Evolutionary conservation across 1,140 invertebrate species (phyloP), one percentile per base, ranked within the genome.

Genomic region (Delia radicum): DNA sequence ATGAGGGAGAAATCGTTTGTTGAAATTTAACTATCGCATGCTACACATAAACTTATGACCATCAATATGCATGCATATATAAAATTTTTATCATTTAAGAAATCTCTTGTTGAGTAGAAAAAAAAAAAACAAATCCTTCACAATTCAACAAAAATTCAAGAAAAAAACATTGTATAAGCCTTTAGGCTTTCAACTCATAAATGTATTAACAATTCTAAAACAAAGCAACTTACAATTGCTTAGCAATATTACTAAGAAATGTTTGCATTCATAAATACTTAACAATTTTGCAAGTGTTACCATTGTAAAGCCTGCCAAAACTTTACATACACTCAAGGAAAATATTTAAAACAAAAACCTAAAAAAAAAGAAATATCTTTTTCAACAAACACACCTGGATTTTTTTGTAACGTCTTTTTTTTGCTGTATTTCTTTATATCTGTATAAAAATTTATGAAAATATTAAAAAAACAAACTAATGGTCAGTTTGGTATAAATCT

Each of bases 351-450:
- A 31, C 5, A 67, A 67, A 18, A 31, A 7, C 24, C n/a, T n/a
- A n/a, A n/a, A n/a, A n/a, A 21, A 4, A 28, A 27, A 27, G 26
- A 31, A 31, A 18, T 55, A 18, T 69, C 24, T 69, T 37, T 69
- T 33, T 31, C n/a, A 69, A n/a, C 27, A 63, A 63, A 26, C 65
- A 69, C 65, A 69, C 65, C 65, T 69, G 65, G 65, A 33, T 69
- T 69, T 69, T 69, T 69, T 69, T 69, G 65, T 69, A 69, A 69
- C 65, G 65, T 69, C 65, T 69, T 69, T 69, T 69, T 26, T 24
- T 13, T 37, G 8, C 18, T 55, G 21, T 55, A 7, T 21, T 55
- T 55, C 48, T 2, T 37, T 21, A 42, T 42, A 42, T 42, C 10
- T 21, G 18, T 6, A 55, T 55, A 55, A 55, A 55, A 18, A 42